These are phyloP conservation scores for Epinotia nisella DNA, from an alignment of 2,888 invertebrate species.

Conservation along the genomic window DNA sequence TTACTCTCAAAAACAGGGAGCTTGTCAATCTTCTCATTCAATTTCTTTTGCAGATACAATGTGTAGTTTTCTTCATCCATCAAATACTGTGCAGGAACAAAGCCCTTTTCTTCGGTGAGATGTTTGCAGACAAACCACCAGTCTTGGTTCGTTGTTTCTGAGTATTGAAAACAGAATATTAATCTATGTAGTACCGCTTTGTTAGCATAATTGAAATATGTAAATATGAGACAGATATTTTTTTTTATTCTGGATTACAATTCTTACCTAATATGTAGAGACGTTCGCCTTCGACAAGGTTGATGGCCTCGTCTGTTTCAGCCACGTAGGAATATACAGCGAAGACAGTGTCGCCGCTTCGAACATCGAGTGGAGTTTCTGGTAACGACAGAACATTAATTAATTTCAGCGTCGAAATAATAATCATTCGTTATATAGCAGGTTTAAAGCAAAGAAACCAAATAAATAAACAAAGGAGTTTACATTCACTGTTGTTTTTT, in stretches of 20 bases:
- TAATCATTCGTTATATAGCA: background rate
- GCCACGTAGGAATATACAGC: conserved; percentile 94
- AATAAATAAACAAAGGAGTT: no score
- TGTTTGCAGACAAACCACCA: conserved; percentile 97
- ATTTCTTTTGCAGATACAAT: conserved; percentile 92
- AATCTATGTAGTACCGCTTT: background rate
- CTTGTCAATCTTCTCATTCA: conserved; percentile 96
- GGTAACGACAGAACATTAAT: conserved; percentile 46
- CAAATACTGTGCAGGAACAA: conserved; percentile 96
- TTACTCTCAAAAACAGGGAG: conserved; percentile 96
- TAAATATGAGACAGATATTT: background rate
- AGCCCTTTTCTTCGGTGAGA: conserved; percentile 95
- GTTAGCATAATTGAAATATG: background rate
- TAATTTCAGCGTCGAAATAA: background rate
- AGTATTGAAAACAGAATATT: conserved; percentile 12
- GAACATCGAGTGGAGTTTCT: conserved; percentile 82
- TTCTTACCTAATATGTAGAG: conserved; percentile 90
- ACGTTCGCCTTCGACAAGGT: conserved; percentile 95
- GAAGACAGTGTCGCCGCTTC: conserved; percentile 91
- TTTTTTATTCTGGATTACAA: background rate
- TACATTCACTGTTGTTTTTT: no score
- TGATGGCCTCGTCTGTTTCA: conserved; percentile 94
- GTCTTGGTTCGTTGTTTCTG: conserved; percentile 92
- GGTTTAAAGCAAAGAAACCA: no score
- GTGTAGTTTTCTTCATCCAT: conserved; percentile 93